These are phyloP conservation scores for Encarsia formosa DNA, from an alignment of 2,888 invertebrate genomes.

Conservation along the genomic window DNA sequence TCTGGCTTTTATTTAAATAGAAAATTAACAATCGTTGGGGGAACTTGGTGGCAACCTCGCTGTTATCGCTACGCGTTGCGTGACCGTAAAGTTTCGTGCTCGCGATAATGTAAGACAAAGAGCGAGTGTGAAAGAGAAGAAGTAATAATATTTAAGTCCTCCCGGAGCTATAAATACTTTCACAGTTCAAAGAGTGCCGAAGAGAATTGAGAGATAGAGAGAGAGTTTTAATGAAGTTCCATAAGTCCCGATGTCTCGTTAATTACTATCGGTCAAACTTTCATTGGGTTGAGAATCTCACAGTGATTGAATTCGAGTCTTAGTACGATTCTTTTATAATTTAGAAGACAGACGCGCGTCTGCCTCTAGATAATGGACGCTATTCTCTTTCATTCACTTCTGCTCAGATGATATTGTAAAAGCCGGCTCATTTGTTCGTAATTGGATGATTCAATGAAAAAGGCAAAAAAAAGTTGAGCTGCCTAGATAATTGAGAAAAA, in stretches of 20 bases:
- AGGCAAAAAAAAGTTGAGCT: too few species aligned
- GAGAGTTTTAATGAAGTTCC: slow-evolving; percentile 15
- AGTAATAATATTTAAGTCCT: neutral
- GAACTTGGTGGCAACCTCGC: neutral
- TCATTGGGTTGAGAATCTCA: slow-evolving; percentile 20
- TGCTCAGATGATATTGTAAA: too few species aligned
- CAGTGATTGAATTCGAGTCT: slow-evolving; percentile 16
- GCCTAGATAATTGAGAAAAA: too few species aligned
- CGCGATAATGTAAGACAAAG: slow-evolving; percentile 7
- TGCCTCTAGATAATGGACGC: slow-evolving; percentile 8
- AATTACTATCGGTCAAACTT: slow-evolving; percentile 19
- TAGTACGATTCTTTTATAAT: neutral
- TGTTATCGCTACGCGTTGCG: slow-evolving; percentile 18
- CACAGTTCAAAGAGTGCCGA: neutral
- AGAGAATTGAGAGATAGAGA: too few species aligned
- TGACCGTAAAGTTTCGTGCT: slow-evolving; percentile 20
- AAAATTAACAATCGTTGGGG: slow-evolving; percentile 16
- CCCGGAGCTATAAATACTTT: slow-evolving; percentile 24
- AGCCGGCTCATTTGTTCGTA: too few species aligned
- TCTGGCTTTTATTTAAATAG: slow-evolving; percentile 18
- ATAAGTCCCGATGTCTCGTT: neutral
- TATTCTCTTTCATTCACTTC: slow-evolving; percentile 17
- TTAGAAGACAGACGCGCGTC: neutral
- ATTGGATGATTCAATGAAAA: too few species aligned
- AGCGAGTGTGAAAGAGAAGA: neutral